Percentiles rank a stretch among this genome's conserved stretches.
Evolutionary conservation across 2,888 invertebrate species (phyloP).

Genomic region (Noctua janthe): DNA sequence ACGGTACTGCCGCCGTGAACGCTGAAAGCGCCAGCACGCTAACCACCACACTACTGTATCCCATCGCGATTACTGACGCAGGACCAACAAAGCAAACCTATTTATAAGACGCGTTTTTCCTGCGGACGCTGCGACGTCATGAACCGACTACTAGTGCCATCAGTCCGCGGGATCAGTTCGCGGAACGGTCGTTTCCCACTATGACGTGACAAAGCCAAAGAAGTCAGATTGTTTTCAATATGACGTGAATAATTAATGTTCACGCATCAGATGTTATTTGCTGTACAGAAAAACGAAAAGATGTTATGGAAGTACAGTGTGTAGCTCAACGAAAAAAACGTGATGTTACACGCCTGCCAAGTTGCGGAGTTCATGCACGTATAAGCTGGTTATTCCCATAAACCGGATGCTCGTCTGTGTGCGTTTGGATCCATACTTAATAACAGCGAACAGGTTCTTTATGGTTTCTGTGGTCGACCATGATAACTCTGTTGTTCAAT

Average conservation of each 20-base stretch:
- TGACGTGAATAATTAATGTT: slow-evolving; percentile 53
- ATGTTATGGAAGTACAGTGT: slow-evolving; percentile 29
- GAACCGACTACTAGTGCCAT: slow-evolving; percentile 63
- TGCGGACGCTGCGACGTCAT: slow-evolving; percentile 80
- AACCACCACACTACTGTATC: slow-evolving; percentile 80
- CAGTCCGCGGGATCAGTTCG: slow-evolving; percentile 73
- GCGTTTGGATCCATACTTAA: slow-evolving; percentile 71
- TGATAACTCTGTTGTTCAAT: slow-evolving; percentile 72
- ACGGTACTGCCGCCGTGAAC: slow-evolving; percentile 76
- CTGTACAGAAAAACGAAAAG: slow-evolving; percentile 36
- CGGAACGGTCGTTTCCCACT: slow-evolving; percentile 76
- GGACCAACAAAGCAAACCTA: slow-evolving; percentile 82
- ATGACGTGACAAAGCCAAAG: slow-evolving; percentile 73
- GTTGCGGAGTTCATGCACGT: slow-evolving; percentile 80
- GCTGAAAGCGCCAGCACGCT: slow-evolving; percentile 79
- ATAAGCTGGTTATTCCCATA: slow-evolving; percentile 83
- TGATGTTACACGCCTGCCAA: slow-evolving; percentile 74
- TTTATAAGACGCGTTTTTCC: slow-evolving; percentile 85
- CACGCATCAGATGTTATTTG: slow-evolving; percentile 31
- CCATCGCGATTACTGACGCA: slow-evolving; percentile 86
- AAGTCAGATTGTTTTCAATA: slow-evolving; percentile 57
- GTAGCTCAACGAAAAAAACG: slow-evolving; percentile 54
- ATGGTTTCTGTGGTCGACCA: slow-evolving; percentile 71
- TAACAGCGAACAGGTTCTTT: slow-evolving; percentile 66
- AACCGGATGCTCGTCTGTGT: slow-evolving; percentile 79